A percentile compares a stretch with the other conserved stretches of the same genome.
Evolutionary conservation across 2,888 invertebrate genomes (phyloP).

Genomic region (Pachliopta kotzebuea): DNA sequence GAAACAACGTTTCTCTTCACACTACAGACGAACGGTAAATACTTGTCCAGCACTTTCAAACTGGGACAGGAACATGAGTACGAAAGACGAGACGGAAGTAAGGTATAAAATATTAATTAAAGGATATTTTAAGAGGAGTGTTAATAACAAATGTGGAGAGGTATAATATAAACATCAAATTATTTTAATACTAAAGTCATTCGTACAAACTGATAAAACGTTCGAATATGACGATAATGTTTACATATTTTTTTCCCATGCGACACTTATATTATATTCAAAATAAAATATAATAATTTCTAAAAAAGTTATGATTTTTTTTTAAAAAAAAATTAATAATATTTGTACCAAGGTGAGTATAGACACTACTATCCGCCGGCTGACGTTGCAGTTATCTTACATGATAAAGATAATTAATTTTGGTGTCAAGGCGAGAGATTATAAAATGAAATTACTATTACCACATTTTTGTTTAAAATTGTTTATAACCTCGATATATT

Average conservation of each 20-base stretch:
- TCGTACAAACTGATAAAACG: too few relatives aligned
- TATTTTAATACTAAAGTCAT: too few relatives aligned
- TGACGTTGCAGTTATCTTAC: background rate
- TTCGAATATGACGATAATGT: too few relatives aligned
- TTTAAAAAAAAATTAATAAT: too few relatives aligned
- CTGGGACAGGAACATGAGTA: conserved; percentile 53
- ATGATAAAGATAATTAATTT: background rate
- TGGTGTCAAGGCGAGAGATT: background rate
- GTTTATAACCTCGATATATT: too few relatives aligned
- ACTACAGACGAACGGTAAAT: conserved; percentile 40
- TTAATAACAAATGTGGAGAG: too few relatives aligned
- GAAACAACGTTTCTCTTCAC: conserved; percentile 44
- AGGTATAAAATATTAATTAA: conserved; percentile 42
- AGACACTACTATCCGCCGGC: background rate
- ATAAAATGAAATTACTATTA: background rate
- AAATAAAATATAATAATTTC: too few relatives aligned
- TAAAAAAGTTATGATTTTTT: too few relatives aligned
- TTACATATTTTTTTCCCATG: too few relatives aligned
- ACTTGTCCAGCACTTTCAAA: conserved; percentile 43
- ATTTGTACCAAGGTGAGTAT: background rate
- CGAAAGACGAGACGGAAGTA: conserved; percentile 52
- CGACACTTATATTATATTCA: too few relatives aligned
- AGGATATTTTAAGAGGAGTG: background rate
- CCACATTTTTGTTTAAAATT: background rate
- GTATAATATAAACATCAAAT: too few relatives aligned